Evolutionary conservation across 2,888 invertebrate species (phyloP).

Genomic region (Hybos culiciformis): DNA sequence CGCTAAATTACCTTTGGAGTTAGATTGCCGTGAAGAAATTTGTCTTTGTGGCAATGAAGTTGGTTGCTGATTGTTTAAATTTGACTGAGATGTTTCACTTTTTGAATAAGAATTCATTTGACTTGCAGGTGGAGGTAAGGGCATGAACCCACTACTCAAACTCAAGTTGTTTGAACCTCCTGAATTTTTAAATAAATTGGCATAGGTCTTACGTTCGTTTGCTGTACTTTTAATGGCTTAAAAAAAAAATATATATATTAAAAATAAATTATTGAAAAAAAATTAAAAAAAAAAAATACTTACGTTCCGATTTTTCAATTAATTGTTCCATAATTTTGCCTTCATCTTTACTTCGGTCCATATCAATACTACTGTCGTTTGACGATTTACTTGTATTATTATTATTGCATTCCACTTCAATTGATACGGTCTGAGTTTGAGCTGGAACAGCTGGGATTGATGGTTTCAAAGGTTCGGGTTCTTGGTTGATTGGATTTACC

Average conservation of each 20-base stretch:
- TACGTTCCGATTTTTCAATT: conserved; percentile 32
- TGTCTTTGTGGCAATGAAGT: conserved; percentile 29
- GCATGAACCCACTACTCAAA: conserved; percentile 28
- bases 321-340: conserved; percentile 27
- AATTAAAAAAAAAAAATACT: conserved; percentile 2
- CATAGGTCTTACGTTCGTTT: conserved; percentile 74
- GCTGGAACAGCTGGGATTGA: conserved; percentile 10
- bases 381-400: not conserved
- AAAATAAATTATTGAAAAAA: not conserved
- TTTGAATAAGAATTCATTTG: conserved; percentile 2
- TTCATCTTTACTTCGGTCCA: conserved; percentile 18
- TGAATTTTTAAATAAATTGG: conserved; percentile 61
- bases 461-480: conserved; percentile 10
- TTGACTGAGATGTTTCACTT: conserved; percentile 18
- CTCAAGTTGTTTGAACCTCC: conserved; percentile 20
- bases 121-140: conserved; percentile 11
- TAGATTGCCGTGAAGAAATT: conserved; percentile 22
- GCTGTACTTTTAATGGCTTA: conserved; percentile 31
- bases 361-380: not conserved
- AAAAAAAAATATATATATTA: conserved; percentile 1
- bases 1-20: conserved; percentile 23
- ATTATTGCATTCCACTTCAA: conserved; percentile 11
- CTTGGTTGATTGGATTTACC: conserved; percentile 9
- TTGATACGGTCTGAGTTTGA: conserved; percentile 9
- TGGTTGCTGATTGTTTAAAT: conserved; percentile 19